Conservation (phyloP, 2,113 vertebrate genomes). For the Cheirogaleus medius region DNA sequence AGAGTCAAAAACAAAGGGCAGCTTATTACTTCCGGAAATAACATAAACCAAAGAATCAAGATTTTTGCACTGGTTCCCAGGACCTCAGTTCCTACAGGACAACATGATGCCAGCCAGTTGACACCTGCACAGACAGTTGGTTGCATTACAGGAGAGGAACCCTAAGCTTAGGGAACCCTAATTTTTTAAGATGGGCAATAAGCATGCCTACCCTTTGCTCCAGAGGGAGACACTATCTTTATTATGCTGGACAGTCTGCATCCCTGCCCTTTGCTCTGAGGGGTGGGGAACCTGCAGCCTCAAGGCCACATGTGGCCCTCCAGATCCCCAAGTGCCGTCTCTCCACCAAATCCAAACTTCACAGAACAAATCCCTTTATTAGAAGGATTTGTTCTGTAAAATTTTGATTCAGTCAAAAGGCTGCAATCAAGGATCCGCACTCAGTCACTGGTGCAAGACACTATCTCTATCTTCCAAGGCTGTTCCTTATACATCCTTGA, state of each 20-base stretch:
- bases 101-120: background rate
- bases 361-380: too few species aligned
- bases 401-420: too few species aligned
- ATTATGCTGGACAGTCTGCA: background rate
- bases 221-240: background rate
- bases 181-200: constrained; percentile 28
- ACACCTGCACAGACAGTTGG: background rate
- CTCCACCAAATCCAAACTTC: too few species aligned
- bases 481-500: constrained; percentile 6
- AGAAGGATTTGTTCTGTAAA: too few species aligned
- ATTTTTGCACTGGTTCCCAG: background rate
- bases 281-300: too few species aligned
- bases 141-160: background rate
- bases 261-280: background rate
- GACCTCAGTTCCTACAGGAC: background rate
- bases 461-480: background rate
- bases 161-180: constrained; percentile 3
- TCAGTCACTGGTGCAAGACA: background rate
- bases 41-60: background rate
- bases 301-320: too few species aligned
- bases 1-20: background rate
- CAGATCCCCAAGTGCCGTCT: too few species aligned
- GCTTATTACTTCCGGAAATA: background rate
- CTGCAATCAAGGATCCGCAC: too few species aligned
- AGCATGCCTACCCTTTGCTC: background rate